phyloP scores from a whole-genome alignment of 2,888 invertebrate species.

The Plagiodera versicolora region DNA sequence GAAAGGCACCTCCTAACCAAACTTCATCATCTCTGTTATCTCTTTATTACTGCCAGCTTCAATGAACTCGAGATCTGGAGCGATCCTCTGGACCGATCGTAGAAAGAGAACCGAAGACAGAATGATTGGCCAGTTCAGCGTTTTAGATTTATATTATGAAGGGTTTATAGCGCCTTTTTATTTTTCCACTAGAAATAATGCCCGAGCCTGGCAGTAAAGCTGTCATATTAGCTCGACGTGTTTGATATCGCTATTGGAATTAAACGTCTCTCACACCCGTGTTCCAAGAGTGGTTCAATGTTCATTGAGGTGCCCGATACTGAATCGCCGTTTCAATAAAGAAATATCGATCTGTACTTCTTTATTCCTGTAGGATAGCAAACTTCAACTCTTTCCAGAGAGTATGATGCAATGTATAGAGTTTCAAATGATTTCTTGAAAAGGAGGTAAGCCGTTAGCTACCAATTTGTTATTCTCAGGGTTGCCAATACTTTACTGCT shows the following conservation, averaged over 20 bases:
- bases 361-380: too few species aligned
- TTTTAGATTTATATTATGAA: slow-evolving; percentile 47
- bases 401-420: too few species aligned
- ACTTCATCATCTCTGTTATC: not conserved
- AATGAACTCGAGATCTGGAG: not conserved
- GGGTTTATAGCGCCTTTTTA: slow-evolving; percentile 48
- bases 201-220: slow-evolving; percentile 41
- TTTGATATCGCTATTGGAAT: slow-evolving; percentile 40
- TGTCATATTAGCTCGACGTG: slow-evolving; percentile 47
- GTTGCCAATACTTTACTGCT: too few species aligned
- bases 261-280: slow-evolving; percentile 41
- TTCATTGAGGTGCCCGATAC: slow-evolving; percentile 21
- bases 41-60: not conserved
- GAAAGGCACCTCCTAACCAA: too few species aligned
- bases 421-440: too few species aligned
- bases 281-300: slow-evolving; percentile 42
- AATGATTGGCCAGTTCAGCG: slow-evolving; percentile 46
- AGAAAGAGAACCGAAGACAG: not conserved
- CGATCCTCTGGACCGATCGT: not conserved
- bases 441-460: too few species aligned
- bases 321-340: too few species aligned
- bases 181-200: slow-evolving; percentile 44
- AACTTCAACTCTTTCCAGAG: too few species aligned
- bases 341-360: too few species aligned
- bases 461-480: too few species aligned